These are phyloP conservation scores for Sebastes steindachneri DNA, from an alignment of 2,797 vertebrate species.

Conservation along the genomic window DNA sequence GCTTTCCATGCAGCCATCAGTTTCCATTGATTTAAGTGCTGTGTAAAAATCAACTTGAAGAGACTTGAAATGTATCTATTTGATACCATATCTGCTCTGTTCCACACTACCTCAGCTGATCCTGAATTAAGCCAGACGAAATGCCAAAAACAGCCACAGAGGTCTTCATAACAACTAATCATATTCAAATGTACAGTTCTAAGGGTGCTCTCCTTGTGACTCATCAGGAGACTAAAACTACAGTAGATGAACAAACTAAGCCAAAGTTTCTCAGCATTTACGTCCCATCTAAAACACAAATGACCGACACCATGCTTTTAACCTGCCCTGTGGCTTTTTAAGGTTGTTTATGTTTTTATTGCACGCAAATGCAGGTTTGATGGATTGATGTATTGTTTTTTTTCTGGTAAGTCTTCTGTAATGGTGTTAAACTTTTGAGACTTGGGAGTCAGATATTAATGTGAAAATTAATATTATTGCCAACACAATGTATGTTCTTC, in stretches of 20 bases:
- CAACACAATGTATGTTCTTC: background rate
- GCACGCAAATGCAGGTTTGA: background rate
- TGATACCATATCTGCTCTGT: background rate
- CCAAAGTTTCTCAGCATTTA: background rate
- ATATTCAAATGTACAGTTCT: background rate
- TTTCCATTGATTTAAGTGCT: background rate
- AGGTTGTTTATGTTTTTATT: background rate
- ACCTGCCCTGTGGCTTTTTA: background rate
- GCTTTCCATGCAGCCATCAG: background rate
- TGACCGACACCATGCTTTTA: background rate
- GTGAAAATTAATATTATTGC: background rate
- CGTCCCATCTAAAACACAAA: background rate
- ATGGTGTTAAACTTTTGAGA: background rate
- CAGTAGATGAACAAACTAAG: background rate
- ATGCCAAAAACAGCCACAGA: background rate
- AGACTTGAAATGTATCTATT: background rate
- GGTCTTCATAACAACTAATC: conserved; percentile 12
- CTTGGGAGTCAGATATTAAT: background rate
- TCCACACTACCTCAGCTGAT: background rate
- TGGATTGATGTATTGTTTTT: background rate
- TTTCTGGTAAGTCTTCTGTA: background rate
- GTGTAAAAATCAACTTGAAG: background rate
- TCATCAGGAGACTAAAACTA: conserved; percentile 8
- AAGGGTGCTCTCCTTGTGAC: background rate
- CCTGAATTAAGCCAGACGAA: background rate